Base-by-base conservation (phyloP, 2,888 invertebrate species). In the Caenorhabditis wallacei region DNA sequence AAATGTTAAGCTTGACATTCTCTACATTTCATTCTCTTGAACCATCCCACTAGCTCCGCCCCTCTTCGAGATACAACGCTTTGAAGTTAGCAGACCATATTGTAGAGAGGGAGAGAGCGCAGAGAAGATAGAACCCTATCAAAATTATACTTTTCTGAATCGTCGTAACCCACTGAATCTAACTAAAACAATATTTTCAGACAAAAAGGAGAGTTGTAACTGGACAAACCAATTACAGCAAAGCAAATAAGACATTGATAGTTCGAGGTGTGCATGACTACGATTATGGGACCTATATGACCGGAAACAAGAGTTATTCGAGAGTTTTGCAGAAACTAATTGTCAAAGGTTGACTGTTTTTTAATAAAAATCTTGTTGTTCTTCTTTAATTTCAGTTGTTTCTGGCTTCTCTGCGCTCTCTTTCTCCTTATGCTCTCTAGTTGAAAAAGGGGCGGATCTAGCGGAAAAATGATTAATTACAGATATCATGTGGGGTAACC, bases 211-310 rank as follows among this genome's bases (percentile, higher is more conserved):
- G 57, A 22, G 59, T 70, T 11, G 30, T 48, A 1, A 46, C 70
- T 20, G 70, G 70, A 35, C 7, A 26, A n/a, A 70, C 70, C 7
- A 46, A 40, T 4, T 70, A 70, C 48, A 70, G 57, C 13, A 70
- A 70, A 22, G 48, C 48, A 46, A 70, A 70, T 35, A 70, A 70
- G 35, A 20, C 48, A n/a, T 13, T 70, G 35, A 46, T 70, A 13
- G 35, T 70, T 1, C 43, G 43, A 20, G 20, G 43, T n/a, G 43
- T 70, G 10, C n/a, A 16, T 16, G 16, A 0, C 1, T 4, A 20
- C 1, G 70, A 70, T 20, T 59, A 57, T 10, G 70, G 70, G 1
- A 59, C 20, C 4, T 70, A 70, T 46, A 57, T 57, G 57, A 70
- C 57, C 35, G 70, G 70, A 20, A 54, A 70, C 48, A 70, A n/a